A percentile compares a stretch with the other conserved stretches of the same genome.
These are phyloP conservation scores for Yponomeuta plumbellus DNA, from an alignment of 2,888 invertebrate species.

Conservation along the genomic window DNA sequence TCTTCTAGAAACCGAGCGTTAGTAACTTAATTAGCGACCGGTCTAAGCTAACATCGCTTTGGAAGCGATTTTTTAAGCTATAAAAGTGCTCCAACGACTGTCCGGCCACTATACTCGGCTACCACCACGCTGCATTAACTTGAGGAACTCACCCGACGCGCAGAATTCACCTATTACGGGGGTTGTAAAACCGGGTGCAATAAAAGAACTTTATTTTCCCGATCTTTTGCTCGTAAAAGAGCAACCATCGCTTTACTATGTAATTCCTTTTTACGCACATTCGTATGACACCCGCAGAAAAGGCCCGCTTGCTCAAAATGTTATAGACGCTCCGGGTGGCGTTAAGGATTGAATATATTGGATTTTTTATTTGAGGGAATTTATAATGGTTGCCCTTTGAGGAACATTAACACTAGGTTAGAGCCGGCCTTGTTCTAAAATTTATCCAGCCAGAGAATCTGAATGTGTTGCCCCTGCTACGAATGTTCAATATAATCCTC, in stretches of 20 bases:
- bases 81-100: not conserved
- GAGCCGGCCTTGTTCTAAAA: not conserved
- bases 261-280: constrained; percentile 37
- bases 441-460: not conserved
- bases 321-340: not conserved
- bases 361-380: not conserved
- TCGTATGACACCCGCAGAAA: constrained; percentile 17
- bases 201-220: constrained; percentile 62
- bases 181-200: constrained; percentile 54
- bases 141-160: constrained; percentile 36
- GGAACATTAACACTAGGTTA: not conserved
- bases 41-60: too few relatives aligned
- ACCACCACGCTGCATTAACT: constrained; percentile 26
- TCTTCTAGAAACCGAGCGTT: too few relatives aligned
- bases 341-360: not conserved
- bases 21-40: too few relatives aligned
- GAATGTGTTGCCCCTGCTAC: not conserved
- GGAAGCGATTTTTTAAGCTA: not conserved
- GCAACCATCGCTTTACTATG: constrained; percentile 59
- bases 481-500: not conserved
- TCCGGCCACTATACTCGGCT: too few relatives aligned
- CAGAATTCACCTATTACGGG: constrained; percentile 51
- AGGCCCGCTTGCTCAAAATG: constrained; percentile 7
- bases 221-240: constrained; percentile 56
- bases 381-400: not conserved